These are phyloP conservation scores for Troglohyphantes excavatus DNA, from an alignment of 2,888 invertebrate genomes.

Conservation along the genomic window DNA sequence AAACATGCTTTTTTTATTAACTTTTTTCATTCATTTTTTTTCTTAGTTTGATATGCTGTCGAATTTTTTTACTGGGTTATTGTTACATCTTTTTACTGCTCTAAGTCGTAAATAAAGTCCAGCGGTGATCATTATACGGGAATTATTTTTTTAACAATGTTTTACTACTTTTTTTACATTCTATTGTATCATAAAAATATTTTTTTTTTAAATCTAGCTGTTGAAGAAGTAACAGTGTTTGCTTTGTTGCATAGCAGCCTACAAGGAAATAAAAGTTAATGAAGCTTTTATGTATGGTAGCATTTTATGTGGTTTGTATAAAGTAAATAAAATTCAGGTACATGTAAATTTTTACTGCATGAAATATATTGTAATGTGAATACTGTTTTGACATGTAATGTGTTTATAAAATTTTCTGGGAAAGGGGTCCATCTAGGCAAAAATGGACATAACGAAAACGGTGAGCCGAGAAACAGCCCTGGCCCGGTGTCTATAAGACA, in stretches of 20 bases:
- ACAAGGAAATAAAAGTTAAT: neutral
- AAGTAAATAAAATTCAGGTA: too few species aligned
- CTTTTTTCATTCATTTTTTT: conserved; percentile 22
- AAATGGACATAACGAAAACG: too few species aligned
- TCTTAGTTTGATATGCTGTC: neutral
- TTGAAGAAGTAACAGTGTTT: neutral
- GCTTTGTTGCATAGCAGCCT: neutral
- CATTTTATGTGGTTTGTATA: too few species aligned
- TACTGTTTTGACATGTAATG: too few species aligned
- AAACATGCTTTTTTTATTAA: conserved; percentile 31
- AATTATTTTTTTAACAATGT: conserved; percentile 23
- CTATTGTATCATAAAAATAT: neutral
- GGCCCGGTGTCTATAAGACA: too few species aligned
- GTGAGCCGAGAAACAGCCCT: too few species aligned
- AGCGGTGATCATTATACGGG: conserved; percentile 38
- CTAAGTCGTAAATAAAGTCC: conserved; percentile 29
- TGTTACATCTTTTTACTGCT: conserved; percentile 11
- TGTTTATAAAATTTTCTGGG: too few species aligned
- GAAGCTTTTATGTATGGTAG: too few species aligned
- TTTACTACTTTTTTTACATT: neutral
- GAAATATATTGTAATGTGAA: too few species aligned
- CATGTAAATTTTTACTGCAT: too few species aligned
- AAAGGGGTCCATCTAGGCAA: too few species aligned
- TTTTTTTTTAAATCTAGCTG: neutral
- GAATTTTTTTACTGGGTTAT: conserved; percentile 1